Conservation (phyloP, 2,113 vertebrate species). For the Silurus glanis region DNA sequence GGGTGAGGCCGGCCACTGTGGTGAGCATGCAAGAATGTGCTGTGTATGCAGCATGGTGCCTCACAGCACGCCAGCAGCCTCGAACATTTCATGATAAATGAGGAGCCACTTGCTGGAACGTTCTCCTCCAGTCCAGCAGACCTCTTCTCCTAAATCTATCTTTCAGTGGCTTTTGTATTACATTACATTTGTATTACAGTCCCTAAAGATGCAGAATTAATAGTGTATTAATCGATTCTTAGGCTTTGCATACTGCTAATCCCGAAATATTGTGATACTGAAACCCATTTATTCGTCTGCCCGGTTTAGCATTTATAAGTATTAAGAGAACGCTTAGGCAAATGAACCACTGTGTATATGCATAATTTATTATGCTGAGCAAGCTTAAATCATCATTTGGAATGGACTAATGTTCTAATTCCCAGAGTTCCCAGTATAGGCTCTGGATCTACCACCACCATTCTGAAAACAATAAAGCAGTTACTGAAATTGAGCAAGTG, state of each 20-base stretch:
- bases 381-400: neutral
- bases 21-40: conserved; percentile 3
- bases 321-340: neutral
- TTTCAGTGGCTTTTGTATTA: neutral
- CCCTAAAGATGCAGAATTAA: neutral
- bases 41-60: conserved; percentile 19
- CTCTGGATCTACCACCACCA: neutral
- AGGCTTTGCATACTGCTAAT: neutral
- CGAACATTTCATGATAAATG: conserved; percentile 37
- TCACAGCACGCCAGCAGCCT: neutral
- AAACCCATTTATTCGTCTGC: neutral
- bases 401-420: neutral
- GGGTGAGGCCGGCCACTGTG: conserved; percentile 17
- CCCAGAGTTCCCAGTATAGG: neutral
- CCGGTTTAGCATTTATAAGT: neutral
- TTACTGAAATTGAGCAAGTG: neutral
- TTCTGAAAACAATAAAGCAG: neutral
- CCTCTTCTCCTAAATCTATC: neutral
- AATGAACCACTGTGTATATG: neutral
- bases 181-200: neutral
- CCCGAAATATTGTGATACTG: neutral
- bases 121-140: conserved; percentile 30
- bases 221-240: neutral
- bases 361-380: neutral
- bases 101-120: conserved; percentile 17